Percentiles rank a stretch among this genome's conserved stretches.
These are phyloP conservation scores for Morpho helenor DNA, from an alignment of 2,888 invertebrate genomes.

Conservation along the genomic window DNA sequence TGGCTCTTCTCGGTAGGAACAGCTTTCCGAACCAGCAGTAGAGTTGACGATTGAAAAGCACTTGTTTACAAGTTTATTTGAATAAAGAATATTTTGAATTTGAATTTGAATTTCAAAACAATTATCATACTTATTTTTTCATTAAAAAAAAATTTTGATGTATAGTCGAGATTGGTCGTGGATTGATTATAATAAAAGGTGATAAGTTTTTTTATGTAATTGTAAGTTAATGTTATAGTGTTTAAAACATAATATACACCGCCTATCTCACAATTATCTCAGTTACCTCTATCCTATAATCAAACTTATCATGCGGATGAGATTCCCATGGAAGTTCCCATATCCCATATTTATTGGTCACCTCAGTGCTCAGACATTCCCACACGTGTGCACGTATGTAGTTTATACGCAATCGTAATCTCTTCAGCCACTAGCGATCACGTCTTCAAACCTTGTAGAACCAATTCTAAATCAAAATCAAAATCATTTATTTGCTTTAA, in stretches of 20 bases:
- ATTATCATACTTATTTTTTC: too few relatives aligned
- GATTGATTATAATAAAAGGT: too few relatives aligned
- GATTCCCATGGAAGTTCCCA: not conserved
- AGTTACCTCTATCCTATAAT: not conserved
- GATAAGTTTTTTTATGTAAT: too few relatives aligned
- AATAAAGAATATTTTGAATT: too few relatives aligned
- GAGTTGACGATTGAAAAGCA: too few relatives aligned
- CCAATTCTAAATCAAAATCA: not conserved
- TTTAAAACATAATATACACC: not conserved
- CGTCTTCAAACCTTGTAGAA: not conserved
- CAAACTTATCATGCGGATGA: not conserved
- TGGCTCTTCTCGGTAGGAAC: too few relatives aligned
- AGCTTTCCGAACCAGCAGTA: too few relatives aligned
- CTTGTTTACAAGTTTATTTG: too few relatives aligned
- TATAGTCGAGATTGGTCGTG: too few relatives aligned
- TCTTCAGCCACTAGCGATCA: not conserved
- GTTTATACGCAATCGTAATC: conserved; percentile 2
- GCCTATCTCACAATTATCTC: not conserved
- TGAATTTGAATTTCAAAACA: too few relatives aligned
- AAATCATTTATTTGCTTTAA: too few relatives aligned
- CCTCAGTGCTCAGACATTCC: conserved; percentile 4
- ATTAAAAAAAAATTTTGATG: too few relatives aligned
- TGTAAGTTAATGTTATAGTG: not conserved
- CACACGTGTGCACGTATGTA: conserved; percentile 9
- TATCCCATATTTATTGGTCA: not conserved